Percentiles rank a stretch among this genome's conserved stretches.
Evolutionary conservation across 2,797 vertebrate genomes (phyloP).

Genomic region (Phaenicophaeus curvirostris): DNA sequence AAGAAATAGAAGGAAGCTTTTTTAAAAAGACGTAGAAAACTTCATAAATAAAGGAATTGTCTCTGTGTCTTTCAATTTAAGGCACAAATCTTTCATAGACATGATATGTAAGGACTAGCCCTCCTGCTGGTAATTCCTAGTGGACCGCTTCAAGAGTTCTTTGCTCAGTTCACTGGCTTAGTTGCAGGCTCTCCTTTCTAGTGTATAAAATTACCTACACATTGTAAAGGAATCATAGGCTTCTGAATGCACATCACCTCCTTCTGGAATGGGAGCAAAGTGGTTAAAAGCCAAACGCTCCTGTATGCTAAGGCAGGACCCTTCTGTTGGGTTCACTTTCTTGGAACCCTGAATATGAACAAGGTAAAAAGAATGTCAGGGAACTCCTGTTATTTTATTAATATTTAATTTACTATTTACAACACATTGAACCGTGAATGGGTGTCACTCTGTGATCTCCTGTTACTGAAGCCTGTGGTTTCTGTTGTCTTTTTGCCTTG

Average conservation of each 20-base stretch:
- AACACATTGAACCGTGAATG: not conserved
- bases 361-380: not conserved
- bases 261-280: not conserved
- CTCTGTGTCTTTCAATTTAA: not conserved
- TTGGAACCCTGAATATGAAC: not conserved
- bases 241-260: not conserved
- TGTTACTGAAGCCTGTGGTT: not conserved
- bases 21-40: rapidly evolving
- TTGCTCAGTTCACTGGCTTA: rapidly evolving
- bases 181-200: rapidly evolving
- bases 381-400: not conserved
- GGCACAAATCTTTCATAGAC: not conserved
- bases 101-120: not conserved
- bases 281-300: rapidly evolving
- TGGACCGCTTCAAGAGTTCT: not conserved
- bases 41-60: not conserved
- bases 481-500: not conserved
- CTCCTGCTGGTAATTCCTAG: not conserved
- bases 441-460: not conserved
- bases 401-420: not conserved
- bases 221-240: not conserved
- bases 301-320: rapidly evolving
- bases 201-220: rapidly evolving
- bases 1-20: not conserved
- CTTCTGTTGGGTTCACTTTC: not conserved